Evolutionary conservation across 2,113 vertebrate species (phyloP), one percentile per base, ranked within the genome.

Genomic region (Nesoenas mayeri): DNA sequence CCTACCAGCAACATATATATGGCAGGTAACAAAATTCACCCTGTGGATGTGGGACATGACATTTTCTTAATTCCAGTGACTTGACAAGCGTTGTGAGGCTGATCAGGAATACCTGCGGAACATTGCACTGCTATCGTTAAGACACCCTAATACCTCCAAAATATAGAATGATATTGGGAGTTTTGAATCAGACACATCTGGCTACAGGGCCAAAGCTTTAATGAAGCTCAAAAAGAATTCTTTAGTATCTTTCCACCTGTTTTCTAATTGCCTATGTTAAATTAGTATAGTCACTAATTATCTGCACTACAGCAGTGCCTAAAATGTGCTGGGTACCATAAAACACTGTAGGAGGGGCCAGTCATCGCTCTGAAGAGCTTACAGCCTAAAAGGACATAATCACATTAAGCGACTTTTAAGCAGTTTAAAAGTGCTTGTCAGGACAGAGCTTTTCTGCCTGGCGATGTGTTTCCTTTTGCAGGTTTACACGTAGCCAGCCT

Each of bases 351-450:
- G 79, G 85, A 93, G 85, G 90, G 61, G 57, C 56, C 48, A 75
- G 61, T 40, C 79, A 53, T n/a, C 58, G 64, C 69, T 64, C 88
- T 91, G 75, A 94, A 92, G 85, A 90, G 72, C 90, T 96, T 94
- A 92, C 12, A 81, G 88, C 38, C 77, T 81, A 72, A 81, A 96
- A 92, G 73, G 91, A 84, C 85, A 67, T 88, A 95, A 96, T 94
- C 72, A 81, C 0, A 20, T 67, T 91, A 92, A 93, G 56, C 1
- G 13, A 93, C 61, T 95, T 94, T 58, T 92, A 94, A 96, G 83
- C 92, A 93, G 88, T 94, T 96, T 96, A 84, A 81, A 96, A 93
- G 88, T 91, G 88, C 85, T 93, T 84, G 79, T 93, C 65, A 86
- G 93, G 92, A 75, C 88, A 81, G 83, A 78, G 90, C 65, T 84